Base-by-base conservation (phyloP, 2,797 vertebrate genomes). In the Typhlichthys subterraneus region DNA sequence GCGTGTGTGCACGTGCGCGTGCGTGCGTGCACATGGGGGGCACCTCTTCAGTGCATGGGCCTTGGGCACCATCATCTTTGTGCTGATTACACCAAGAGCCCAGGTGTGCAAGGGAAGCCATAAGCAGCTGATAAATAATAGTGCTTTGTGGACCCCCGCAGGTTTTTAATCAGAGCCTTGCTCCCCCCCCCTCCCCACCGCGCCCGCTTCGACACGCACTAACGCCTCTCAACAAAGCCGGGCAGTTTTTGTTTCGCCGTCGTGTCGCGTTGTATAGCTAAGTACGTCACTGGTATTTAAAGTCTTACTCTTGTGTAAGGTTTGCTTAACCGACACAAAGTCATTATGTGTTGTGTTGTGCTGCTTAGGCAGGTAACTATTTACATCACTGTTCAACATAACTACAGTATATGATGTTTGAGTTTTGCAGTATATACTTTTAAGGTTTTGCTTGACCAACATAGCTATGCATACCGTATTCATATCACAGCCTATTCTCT, bases 101-200 rank as follows among this genome's bases (percentile, higher is more conserved):
- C 69, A 75, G 76, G 55, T 79, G 72, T 76, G 62, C 68, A 59
- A 52, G 65, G 68, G 47, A 54, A 65, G 23, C 63, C 67, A 53
- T 65, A 69, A 61, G 68, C 74, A 60, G 47, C 53, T 74, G 69
- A 79, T 81, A 74, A 79, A 85, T 82, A 77, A 73, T 68, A 51
- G 77, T 53, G 61, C 63, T 49, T 58, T 7, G 42, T 70, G 55
- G 59, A 23, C 38, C 51, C 66, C 56, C 55, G 52, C 70, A 76
- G 73, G 45, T 73, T 78, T 81, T 75, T 71, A 78, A 80, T 80
- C 70, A 80, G 57, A 46, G 4, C 23, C 56, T 51, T 15, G 31
- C 54, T 59, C 58, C 58, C 55, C 53, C 59, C 15, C 45, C 51
- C 63, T 56, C 13, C 51, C 52, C 53, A 17, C 33, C 33, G 5